Evolutionary conservation across 2,888 invertebrate species (phyloP).

Genomic region (Melanchra persicariae): DNA sequence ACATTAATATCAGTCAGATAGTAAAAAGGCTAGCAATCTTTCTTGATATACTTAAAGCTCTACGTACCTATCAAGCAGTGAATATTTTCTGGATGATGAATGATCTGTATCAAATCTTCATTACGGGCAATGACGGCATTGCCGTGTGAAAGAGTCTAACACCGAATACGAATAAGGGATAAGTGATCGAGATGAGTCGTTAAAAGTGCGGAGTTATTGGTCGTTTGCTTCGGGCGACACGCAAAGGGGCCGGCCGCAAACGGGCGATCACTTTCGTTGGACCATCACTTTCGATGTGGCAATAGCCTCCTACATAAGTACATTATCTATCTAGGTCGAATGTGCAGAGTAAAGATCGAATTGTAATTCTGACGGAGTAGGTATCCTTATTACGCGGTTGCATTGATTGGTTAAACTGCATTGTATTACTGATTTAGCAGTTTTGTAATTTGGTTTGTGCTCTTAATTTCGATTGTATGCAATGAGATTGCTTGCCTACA

Average conservation of each 20-base stretch:
- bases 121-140: slow-evolving; percentile 57
- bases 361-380: slow-evolving; percentile 63
- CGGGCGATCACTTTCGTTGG: slow-evolving; percentile 76
- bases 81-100: slow-evolving; percentile 53
- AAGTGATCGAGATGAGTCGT: slow-evolving; percentile 60
- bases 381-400: slow-evolving; percentile 63
- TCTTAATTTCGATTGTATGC: slow-evolving; percentile 44
- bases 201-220: slow-evolving; percentile 64
- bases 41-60: slow-evolving; percentile 12
- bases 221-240: slow-evolving; percentile 65
- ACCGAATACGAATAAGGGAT: slow-evolving; percentile 54
- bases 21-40: slow-evolving; percentile 35
- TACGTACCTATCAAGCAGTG: slow-evolving; percentile 2
- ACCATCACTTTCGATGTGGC: slow-evolving; percentile 76
- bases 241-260: slow-evolving; percentile 63
- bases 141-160: slow-evolving; percentile 35
- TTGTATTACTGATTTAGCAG: slow-evolving; percentile 44
- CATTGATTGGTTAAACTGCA: slow-evolving; percentile 49
- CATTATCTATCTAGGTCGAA: slow-evolving; percentile 67
- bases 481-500: slow-evolving; percentile 23
- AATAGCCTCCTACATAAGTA: slow-evolving; percentile 57
- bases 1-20: slow-evolving; percentile 61
- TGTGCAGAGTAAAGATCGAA: slow-evolving; percentile 65
- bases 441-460: slow-evolving; percentile 53
- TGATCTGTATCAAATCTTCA: slow-evolving; percentile 55